These are phyloP conservation scores for Helobdella robusta DNA, from an alignment of 2,888 invertebrate genomes.

Conservation along the genomic window DNA sequence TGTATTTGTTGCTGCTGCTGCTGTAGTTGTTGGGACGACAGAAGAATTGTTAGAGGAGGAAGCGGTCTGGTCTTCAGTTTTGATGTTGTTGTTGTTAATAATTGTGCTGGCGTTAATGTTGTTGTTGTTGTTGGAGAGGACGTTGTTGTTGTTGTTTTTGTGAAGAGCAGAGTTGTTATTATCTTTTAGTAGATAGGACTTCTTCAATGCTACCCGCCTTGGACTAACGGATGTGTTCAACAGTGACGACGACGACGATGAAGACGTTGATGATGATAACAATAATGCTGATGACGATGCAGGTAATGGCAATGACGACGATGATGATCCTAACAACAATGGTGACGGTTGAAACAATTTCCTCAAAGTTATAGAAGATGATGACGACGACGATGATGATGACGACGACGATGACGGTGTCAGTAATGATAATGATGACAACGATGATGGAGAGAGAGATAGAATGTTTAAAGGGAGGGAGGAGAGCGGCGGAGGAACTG, in stretches of 20 bases:
- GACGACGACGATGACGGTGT: background rate
- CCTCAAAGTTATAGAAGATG: background rate
- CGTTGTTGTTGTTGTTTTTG: no score
- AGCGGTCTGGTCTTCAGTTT: background rate
- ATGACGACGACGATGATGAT: background rate
- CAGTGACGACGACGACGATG: no score
- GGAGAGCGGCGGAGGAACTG: no score
- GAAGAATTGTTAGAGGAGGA: no score
- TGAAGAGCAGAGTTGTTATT: background rate
- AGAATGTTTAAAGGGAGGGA: slow-evolving; percentile 3
- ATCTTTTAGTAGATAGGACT: background rate
- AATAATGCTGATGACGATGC: no score
- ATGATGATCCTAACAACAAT: no score
- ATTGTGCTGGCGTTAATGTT: background rate
- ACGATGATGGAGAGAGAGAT: background rate
- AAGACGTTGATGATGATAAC: slow-evolving; percentile 2
- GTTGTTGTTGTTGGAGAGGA: no score
- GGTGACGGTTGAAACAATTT: no score
- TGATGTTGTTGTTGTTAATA: slow-evolving; percentile 2
- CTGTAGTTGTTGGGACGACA: no score
- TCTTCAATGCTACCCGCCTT: background rate
- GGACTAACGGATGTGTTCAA: no score
- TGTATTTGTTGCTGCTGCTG: background rate
- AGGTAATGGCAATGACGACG: no score
- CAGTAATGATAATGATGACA: background rate